phyloP scores from a whole-genome alignment of 2,113 vertebrate species.

The Mesitornis unicolor region DNA sequence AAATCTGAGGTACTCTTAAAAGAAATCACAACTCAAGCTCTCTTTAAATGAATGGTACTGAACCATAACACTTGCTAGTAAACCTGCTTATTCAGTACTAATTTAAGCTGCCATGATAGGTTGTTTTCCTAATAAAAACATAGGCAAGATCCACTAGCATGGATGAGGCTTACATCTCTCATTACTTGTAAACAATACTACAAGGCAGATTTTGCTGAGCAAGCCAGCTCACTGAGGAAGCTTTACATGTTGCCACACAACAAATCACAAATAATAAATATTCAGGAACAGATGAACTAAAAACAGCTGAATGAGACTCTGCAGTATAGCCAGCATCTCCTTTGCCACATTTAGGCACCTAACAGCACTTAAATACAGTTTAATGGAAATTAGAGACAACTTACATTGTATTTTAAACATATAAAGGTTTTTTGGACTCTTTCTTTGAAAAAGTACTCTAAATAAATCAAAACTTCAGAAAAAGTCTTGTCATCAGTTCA shows the following conservation, averaged over 20 bases:
- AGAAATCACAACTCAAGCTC: neutral
- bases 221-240: neutral
- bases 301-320: neutral
- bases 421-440: neutral
- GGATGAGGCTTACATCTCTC: neutral
- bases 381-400: neutral
- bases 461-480: neutral
- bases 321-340: neutral
- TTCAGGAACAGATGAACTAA: neutral
- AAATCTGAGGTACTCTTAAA: neutral
- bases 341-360: neutral
- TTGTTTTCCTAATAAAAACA: neutral
- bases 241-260: neutral
- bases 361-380: neutral
- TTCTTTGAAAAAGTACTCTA: neutral
- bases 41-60: neutral
- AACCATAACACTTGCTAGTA: neutral
- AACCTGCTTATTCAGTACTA: neutral
- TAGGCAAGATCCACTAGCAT: neutral
- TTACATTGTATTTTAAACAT: neutral
- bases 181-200: neutral
- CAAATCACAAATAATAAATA: neutral
- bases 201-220: neutral
- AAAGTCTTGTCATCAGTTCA: neutral
- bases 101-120: neutral